These are phyloP conservation scores for Griposia aprilina DNA, from an alignment of 2,888 invertebrate genomes.

Conservation along the genomic window DNA sequence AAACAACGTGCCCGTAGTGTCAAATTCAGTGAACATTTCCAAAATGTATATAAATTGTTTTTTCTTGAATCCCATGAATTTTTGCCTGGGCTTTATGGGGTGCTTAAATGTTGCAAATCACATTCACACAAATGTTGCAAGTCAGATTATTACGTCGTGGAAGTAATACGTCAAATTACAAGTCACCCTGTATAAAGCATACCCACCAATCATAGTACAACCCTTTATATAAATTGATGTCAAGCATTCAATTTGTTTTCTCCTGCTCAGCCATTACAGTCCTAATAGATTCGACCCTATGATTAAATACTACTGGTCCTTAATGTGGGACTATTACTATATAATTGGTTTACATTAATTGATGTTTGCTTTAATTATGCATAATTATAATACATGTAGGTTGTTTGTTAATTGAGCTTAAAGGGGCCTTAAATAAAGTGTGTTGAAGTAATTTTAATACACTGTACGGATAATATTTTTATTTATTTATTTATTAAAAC, in stretches of 20 bases:
- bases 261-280: slow-evolving; percentile 22
- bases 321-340: slow-evolving; percentile 10
- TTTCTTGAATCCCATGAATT: too few species aligned
- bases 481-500: too few species aligned
- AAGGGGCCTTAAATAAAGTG: neutral
- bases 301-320: slow-evolving; percentile 33
- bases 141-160: too few species aligned
- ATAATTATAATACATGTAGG: neutral
- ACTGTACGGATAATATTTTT: neutral
- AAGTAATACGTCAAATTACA: too few species aligned
- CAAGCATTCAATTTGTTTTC: slow-evolving; percentile 47
- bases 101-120: too few species aligned
- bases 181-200: neutral
- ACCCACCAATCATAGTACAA: neutral
- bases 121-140: too few species aligned
- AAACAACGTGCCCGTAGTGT: too few species aligned
- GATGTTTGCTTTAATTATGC: neutral
- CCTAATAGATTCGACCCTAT: slow-evolving; percentile 36
- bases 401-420: neutral
- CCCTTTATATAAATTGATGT: slow-evolving; percentile 13
- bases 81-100: too few species aligned
- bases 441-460: neutral
- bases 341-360: slow-evolving; percentile 42
- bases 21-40: too few species aligned
- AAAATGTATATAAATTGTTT: too few species aligned